Evolutionary conservation across 1,140 invertebrate species (phyloP), one percentile per base, ranked within the genome.

Genomic region (Megathymus violae): DNA sequence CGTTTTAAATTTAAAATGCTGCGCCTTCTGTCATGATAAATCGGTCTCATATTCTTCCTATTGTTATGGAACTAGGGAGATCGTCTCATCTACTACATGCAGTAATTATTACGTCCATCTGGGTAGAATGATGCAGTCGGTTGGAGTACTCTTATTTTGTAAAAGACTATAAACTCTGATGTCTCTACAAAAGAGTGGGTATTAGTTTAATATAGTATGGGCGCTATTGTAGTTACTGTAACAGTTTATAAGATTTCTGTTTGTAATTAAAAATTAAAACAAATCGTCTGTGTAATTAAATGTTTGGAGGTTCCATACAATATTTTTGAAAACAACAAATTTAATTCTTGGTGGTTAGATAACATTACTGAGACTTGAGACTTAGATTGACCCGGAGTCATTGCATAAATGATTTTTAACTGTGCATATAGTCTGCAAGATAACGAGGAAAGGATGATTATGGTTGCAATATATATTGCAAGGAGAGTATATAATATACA

Each of bases 371-470:
- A 16, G 4, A 7, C 48, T 19, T 3, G n/a, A 38, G 16, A 51
- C 10, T n/a, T 19, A 11, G 16, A 16, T 52, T 52, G 48, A 52
- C 48, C 48, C 34, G 10, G 38, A 14, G 16, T 51, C 13, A 34
- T 22, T 22, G 14, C 16, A 19, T 38, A 51, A 51, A 51, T 38
- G 15, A 51, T 34, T 22, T 51, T 31, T 51, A 51, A 51, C 38
- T 51, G 48, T 34, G 34, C 31, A 31, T 51, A 51, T 16, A 51
- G 6, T 31, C 31, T 34, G 15, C 47, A 34, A 51, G 48, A 38
- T 51, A 51, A 15, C 48, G 34, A 51, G 48, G 34, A 51, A 31
- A 16, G 34, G 38, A 38, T 51, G 15, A 51, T 51, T 51, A 51
- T 38, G 5, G 43, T 13, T 17, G n/a, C 34, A 31, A 19, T 16